phyloP scores from a whole-genome alignment of 2,888 invertebrate genomes.

The Catocala fraxini region DNA sequence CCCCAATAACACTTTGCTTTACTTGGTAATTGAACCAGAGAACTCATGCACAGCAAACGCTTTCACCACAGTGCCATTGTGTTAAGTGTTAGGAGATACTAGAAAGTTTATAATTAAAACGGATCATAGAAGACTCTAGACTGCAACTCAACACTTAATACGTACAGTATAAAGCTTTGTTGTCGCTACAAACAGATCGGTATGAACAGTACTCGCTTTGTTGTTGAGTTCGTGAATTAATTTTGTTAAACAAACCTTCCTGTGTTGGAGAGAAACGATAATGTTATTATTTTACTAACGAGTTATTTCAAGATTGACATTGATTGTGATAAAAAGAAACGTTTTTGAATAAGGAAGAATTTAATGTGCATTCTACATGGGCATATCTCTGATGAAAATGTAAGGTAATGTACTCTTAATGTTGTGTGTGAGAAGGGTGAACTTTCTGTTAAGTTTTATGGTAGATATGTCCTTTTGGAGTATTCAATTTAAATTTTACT shows the following conservation, averaged over 20 bases:
- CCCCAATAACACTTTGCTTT: too few relatives aligned
- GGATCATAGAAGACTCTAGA: neutral
- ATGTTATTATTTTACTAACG: neutral
- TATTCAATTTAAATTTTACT: too few relatives aligned
- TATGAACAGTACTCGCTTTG: constrained; percentile 9
- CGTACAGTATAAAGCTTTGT: neutral
- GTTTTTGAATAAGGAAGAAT: too few relatives aligned
- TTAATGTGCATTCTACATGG: too few relatives aligned
- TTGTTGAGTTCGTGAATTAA: constrained; percentile 2
- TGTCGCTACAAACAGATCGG: neutral
- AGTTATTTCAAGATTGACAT: neutral
- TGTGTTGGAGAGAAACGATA: neutral
- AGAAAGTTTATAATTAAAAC: constrained; percentile 6
- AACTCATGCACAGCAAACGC: too few relatives aligned
- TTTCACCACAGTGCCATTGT: too few relatives aligned
- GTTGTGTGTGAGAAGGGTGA: too few relatives aligned
- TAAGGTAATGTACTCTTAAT: too few relatives aligned
- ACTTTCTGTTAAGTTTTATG: too few relatives aligned
- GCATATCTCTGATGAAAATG: too few relatives aligned
- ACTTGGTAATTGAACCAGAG: too few relatives aligned
- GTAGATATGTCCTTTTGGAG: too few relatives aligned
- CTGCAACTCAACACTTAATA: neutral
- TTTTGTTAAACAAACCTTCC: neutral
- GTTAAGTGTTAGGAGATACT: neutral
- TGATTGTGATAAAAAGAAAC: neutral